Percentiles rank a stretch among this genome's conserved stretches.
Conservation (phyloP, 2,888 invertebrate species). For the Pseudococcus viburni region DNA sequence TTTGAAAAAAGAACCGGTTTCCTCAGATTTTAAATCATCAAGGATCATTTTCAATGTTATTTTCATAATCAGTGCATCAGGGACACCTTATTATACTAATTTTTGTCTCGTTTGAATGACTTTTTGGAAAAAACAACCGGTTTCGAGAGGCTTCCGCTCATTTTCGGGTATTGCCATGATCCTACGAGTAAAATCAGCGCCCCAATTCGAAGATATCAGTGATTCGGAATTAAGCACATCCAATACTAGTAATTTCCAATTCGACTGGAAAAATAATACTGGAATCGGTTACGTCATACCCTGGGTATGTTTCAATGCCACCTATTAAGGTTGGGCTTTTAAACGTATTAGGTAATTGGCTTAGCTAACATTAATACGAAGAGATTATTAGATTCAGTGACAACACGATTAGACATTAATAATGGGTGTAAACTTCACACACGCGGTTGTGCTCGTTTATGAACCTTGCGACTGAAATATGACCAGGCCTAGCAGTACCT, state of each 20-base stretch:
- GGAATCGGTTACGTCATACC: constrained; percentile 23
- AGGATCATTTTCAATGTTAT: too few relatives aligned
- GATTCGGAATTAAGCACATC: too few relatives aligned
- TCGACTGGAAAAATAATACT: neutral
- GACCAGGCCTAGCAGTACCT: neutral
- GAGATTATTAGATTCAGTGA: constrained; percentile 38
- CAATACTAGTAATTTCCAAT: too few relatives aligned
- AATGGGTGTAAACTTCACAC: constrained; percentile 38
- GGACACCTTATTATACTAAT: too few relatives aligned
- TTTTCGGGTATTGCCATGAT: too few relatives aligned
- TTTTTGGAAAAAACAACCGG: too few relatives aligned
- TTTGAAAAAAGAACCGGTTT: too few relatives aligned
- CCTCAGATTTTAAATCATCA: too few relatives aligned
- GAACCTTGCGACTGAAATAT: neutral
- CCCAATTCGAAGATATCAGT: neutral
- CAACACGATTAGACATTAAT: constrained; percentile 19
- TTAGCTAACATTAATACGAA: neutral
- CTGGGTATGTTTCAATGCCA: neutral
- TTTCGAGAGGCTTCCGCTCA: too few relatives aligned
- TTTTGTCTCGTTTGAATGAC: too few relatives aligned
- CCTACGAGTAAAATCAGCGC: too few relatives aligned
- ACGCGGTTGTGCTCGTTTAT: neutral
- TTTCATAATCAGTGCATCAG: too few relatives aligned
- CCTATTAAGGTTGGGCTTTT: neutral
- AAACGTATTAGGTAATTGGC: constrained; percentile 40